Evolutionary conservation across 2,113 vertebrate species (phyloP).

Genomic region (Andinoacara biseriatus): DNA sequence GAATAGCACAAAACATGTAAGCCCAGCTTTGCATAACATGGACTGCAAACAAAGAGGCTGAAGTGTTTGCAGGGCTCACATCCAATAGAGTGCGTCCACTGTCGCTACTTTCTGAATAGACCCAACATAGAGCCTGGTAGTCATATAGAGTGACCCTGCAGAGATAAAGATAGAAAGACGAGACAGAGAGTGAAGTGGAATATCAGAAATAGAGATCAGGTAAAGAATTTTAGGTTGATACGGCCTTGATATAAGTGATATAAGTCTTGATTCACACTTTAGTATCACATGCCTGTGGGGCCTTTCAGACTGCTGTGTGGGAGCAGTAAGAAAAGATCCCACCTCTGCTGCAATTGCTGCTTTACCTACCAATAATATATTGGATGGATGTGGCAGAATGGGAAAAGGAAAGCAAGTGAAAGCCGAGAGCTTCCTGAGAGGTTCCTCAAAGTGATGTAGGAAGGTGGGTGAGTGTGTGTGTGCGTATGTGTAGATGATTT

Average conservation of each 20-base stretch:
- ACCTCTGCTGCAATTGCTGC: constrained; percentile 42
- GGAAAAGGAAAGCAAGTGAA: constrained; percentile 57
- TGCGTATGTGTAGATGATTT: constrained; percentile 57
- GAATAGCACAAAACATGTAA: not conserved
- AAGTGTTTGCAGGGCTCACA: constrained; percentile 82
- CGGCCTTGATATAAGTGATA: not conserved
- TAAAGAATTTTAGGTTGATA: constrained; percentile 14
- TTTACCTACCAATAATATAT: constrained; percentile 54
- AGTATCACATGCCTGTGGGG: constrained; percentile 21
- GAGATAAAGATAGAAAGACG: constrained; percentile 27
- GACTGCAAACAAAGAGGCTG: not conserved
- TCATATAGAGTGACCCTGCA: constrained; percentile 95
- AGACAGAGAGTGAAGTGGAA: not conserved
- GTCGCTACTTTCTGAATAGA: constrained; percentile 92
- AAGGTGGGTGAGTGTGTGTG: constrained; percentile 40
- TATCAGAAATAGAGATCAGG: constrained; percentile 18
- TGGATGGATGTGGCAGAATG: constrained; percentile 54
- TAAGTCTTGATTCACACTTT: constrained; percentile 38
- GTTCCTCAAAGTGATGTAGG: constrained; percentile 61
- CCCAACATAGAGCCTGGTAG: constrained; percentile 96
- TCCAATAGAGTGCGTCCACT: constrained; percentile 89
- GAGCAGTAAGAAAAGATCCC: constrained; percentile 48
- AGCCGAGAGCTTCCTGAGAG: constrained; percentile 60
- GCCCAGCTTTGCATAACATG: not conserved
- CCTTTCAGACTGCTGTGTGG: constrained; percentile 32